phyloP scores from a whole-genome alignment of 2,113 vertebrate genomes.

The Lota lota region DNA sequence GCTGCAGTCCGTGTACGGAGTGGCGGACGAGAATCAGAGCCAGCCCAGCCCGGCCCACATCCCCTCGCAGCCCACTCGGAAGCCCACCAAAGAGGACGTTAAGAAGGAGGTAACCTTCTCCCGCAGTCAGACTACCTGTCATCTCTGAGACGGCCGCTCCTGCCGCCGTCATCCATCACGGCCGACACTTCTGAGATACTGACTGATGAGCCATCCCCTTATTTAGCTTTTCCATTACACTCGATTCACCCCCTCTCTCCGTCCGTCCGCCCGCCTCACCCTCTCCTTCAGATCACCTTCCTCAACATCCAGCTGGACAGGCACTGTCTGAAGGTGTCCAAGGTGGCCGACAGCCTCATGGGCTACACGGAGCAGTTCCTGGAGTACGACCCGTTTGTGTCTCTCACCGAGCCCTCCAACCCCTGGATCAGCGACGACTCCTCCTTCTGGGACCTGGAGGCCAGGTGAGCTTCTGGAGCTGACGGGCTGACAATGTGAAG shows the following conservation, averaged over 20 bases:
- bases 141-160: background rate
- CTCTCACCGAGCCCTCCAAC: constrained; percentile 87
- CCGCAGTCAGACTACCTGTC: background rate
- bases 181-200: constrained; percentile 9
- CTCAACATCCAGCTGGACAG: constrained; percentile 91
- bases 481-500: background rate
- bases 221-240: constrained; percentile 47
- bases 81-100: constrained; percentile 89
- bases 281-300: constrained; percentile 83
- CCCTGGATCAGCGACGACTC: constrained; percentile 90
- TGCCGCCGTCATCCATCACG: constrained; percentile 39
- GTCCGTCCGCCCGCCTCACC: background rate
- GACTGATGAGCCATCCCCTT: constrained; percentile 38
- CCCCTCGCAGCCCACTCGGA: constrained; percentile 81
- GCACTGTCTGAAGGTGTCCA: constrained; percentile 98
- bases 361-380: constrained; percentile 89
- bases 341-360: constrained; percentile 96
- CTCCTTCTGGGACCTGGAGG: constrained; percentile 90
- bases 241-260: background rate
- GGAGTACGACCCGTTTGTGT: constrained; percentile 90
- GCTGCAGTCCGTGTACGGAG: constrained; percentile 87
- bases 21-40: constrained; percentile 86
- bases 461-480: constrained; percentile 72
- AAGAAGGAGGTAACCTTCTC: constrained; percentile 80
- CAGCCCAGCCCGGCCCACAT: constrained; percentile 84